phyloP scores from a whole-genome alignment of 1,140 invertebrate species.

The Triops longicaudatus region DNA sequence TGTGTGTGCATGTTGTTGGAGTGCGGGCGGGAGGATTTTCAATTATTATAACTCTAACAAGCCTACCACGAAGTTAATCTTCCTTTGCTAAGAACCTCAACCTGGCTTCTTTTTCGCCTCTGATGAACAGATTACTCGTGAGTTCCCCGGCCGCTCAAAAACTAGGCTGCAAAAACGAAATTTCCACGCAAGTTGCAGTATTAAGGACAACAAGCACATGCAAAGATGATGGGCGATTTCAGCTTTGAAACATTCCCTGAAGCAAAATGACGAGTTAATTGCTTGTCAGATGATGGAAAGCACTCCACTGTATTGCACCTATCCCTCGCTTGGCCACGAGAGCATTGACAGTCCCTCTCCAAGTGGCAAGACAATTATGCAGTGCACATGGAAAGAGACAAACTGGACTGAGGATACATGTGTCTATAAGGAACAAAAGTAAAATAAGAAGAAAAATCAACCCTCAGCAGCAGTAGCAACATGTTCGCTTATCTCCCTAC shows the following conservation, averaged over 20 bases:
- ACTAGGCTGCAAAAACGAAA: neutral
- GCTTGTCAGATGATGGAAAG: too few relatives aligned
- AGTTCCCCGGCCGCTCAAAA: neutral
- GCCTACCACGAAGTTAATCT: neutral
- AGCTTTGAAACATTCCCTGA: too few relatives aligned
- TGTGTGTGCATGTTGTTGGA: too few relatives aligned
- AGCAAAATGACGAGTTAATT: too few relatives aligned
- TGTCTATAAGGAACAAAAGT: neutral
- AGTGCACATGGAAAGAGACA: neutral
- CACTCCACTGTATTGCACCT: too few relatives aligned
- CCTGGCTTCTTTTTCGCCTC: neutral
- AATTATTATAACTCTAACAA: neutral
- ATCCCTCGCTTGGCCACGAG: too few relatives aligned
- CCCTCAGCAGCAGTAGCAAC: neutral
- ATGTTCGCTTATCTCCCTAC: constrained; percentile 13
- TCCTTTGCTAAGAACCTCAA: neutral
- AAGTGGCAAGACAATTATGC: too few relatives aligned
- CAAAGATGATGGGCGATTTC: neutral
- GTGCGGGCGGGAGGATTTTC: neutral
- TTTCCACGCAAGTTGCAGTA: neutral
- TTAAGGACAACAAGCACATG: neutral
- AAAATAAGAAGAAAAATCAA: neutral
- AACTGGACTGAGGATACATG: neutral
- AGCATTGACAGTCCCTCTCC: too few relatives aligned
- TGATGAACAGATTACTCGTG: neutral